Percentiles rank a stretch among this genome's conserved stretches.
phyloP scores from a whole-genome alignment of 2,797 vertebrate species.

The Selene dorsalis region DNA sequence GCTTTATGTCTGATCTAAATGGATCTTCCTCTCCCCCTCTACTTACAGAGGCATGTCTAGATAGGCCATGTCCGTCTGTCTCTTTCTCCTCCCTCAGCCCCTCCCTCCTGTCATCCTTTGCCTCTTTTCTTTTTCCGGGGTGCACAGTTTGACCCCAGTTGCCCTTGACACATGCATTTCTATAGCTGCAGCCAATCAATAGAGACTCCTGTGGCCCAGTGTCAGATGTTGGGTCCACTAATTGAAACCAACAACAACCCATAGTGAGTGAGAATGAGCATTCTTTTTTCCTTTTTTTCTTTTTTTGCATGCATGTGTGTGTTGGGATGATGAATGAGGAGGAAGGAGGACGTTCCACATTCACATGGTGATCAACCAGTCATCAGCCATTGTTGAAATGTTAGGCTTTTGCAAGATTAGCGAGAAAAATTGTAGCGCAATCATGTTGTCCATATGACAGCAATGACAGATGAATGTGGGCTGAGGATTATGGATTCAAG shows the following conservation, averaged over 20 bases:
- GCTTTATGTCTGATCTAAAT: conserved; percentile 65
- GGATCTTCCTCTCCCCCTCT: conserved; percentile 46
- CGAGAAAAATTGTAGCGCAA: conserved; percentile 41
- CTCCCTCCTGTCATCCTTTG: conserved; percentile 70
- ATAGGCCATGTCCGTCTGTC: conserved; percentile 63
- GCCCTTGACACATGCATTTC: conserved; percentile 80
- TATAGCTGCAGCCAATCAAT: conserved; percentile 78
- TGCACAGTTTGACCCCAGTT: conserved; percentile 81
- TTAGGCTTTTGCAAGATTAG: conserved; percentile 49
- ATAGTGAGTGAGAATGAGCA: conserved; percentile 46
- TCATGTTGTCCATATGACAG: conserved; percentile 37
- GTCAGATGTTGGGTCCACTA: conserved; percentile 76
- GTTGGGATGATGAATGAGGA: conserved; percentile 67
- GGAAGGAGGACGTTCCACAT: conserved; percentile 61
- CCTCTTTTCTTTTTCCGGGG: conserved; percentile 65
- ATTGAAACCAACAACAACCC: conserved; percentile 78
- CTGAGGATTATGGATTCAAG: conserved; percentile 22
- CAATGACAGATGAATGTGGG: conserved; percentile 33
- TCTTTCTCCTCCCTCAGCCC: conserved; percentile 56
- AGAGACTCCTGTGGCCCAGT: conserved; percentile 67
- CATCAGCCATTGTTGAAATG: conserved; percentile 57
- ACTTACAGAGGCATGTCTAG: conserved; percentile 56
- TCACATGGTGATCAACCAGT: conserved; percentile 68
- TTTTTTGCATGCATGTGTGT: conserved; percentile 30
- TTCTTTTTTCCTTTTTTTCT: conserved; percentile 9